Evolutionary conservation across 2,888 invertebrate genomes (phyloP).

Genomic region (Ptychoptera albimana): DNA sequence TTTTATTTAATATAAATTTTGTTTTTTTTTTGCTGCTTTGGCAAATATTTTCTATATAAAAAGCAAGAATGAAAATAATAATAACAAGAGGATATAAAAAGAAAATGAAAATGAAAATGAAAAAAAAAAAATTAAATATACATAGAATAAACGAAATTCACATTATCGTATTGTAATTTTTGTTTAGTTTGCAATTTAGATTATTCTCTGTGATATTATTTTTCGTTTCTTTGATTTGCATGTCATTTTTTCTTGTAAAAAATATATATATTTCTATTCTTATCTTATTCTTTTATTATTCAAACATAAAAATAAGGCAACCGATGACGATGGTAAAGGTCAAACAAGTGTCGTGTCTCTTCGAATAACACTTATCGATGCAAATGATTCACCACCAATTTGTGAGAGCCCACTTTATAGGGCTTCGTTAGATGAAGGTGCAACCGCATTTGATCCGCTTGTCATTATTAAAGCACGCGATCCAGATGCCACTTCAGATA

Average conservation of each 20-base stretch:
- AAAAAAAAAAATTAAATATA: no score
- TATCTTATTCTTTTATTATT: neutral
- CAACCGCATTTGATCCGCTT: slow-evolving; percentile 69
- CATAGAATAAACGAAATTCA: no score
- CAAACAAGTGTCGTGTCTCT: slow-evolving; percentile 65
- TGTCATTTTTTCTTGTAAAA: slow-evolving; percentile 1
- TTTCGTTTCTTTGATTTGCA: no score
- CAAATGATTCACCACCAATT: slow-evolving; percentile 77
- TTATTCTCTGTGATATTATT: no score
- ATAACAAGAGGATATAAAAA: no score
- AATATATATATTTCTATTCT: neutral
- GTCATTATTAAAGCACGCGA: slow-evolving; percentile 58
- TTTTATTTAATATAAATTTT: neutral
- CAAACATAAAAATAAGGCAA: slow-evolving; percentile 40
- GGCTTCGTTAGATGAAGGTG: slow-evolving; percentile 74
- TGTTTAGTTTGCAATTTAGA: no score
- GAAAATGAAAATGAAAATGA: no score
- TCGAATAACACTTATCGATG: slow-evolving; percentile 62
- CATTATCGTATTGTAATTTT: no score
- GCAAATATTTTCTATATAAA: neutral
- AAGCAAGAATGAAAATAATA: neutral
- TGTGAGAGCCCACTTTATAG: slow-evolving; percentile 64
- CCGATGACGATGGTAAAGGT: slow-evolving; percentile 67
- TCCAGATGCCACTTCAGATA: slow-evolving; percentile 62
- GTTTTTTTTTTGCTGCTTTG: neutral